These are phyloP conservation scores for Siphamia tubifer DNA, from an alignment of 2,113 vertebrate species.

Conservation along the genomic window DNA sequence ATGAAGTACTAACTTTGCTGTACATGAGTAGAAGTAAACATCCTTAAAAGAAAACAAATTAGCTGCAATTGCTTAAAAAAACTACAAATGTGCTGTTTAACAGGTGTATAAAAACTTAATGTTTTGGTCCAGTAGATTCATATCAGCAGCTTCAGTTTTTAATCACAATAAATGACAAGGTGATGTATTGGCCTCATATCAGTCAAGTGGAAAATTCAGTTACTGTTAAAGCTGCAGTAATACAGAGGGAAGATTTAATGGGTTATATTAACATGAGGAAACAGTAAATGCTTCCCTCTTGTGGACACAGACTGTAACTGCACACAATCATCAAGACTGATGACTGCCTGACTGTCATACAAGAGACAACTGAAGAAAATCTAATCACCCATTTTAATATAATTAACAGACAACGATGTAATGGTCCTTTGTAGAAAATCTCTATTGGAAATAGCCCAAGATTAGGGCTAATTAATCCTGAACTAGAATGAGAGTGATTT, in stretches of 20 bases:
- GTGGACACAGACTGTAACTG: background rate
- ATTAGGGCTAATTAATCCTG: conserved; percentile 43
- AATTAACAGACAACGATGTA: conserved; percentile 35
- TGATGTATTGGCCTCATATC: too few relatives aligned
- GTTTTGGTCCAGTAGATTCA: too few relatives aligned
- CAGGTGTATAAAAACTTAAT: too few relatives aligned
- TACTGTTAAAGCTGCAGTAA: background rate
- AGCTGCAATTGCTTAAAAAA: too few relatives aligned
- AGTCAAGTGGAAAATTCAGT: too few relatives aligned
- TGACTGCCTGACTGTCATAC: background rate
- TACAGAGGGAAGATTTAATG: background rate
- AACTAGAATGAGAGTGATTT: conserved; percentile 27
- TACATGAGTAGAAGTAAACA: too few relatives aligned
- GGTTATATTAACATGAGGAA: background rate
- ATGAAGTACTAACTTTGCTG: too few relatives aligned
- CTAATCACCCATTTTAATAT: conserved; percentile 35
- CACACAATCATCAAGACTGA: background rate
- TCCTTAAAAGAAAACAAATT: too few relatives aligned
- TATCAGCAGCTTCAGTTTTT: too few relatives aligned
- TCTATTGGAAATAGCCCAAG: conserved; percentile 5
- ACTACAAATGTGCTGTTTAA: too few relatives aligned
- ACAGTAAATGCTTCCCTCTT: conserved; percentile 27
- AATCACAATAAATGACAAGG: too few relatives aligned
- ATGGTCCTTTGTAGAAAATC: conserved; percentile 20
- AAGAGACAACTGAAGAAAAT: conserved; percentile 12